Base-by-base conservation (phyloP, 1,140 invertebrate genomes). In the Neodiprion fabricii region DNA sequence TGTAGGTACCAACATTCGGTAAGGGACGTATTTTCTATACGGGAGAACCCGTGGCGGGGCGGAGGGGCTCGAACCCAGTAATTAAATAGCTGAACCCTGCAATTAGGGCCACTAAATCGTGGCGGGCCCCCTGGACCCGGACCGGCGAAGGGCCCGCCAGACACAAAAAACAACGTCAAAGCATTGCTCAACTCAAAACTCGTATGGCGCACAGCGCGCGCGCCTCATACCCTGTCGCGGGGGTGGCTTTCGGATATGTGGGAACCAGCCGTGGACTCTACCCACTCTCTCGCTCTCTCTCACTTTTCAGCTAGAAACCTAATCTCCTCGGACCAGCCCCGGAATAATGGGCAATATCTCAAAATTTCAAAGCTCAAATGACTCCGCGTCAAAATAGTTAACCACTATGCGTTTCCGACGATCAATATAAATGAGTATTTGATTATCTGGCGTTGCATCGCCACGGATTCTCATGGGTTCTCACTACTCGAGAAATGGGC, bases 91-190 rank as follows among this genome's bases (percentile, higher is more conserved):
- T 83, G 82, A 88, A 89, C 87, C 87, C 86, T 88, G 86, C 86
- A 89, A 89, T 89, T 89, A 89, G 86, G 87, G 85, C 86, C 86
- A 88, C 87, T 89, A 89, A 89, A 89, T 89, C 87, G 87, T 88
- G 85, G 83, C 86, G 83, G 84, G 76, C 82, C 85, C 85, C 67
- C 75, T 85, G 85, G 85, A 85, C 87, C 85, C 83, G 85, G 81
- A 80, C 80, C 70, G 82, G 82, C 83, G 80, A 81, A 86, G 85
- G 85, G 86, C 84, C 86, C 82, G 86, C 86, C 87, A 89, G 87
- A 89, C 87, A 88, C 84, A 89, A 89, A 88, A 89, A 89, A 88
- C 84, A 86, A 89, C 86, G 83, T 85, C 84, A 82, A 84, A 84
- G 83, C 82, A 81, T 83, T 84, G 81, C 80, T 86, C 80, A 77